Base-by-base conservation (phyloP, 1,140 invertebrate species). In the Drosophila asahinai region DNA sequence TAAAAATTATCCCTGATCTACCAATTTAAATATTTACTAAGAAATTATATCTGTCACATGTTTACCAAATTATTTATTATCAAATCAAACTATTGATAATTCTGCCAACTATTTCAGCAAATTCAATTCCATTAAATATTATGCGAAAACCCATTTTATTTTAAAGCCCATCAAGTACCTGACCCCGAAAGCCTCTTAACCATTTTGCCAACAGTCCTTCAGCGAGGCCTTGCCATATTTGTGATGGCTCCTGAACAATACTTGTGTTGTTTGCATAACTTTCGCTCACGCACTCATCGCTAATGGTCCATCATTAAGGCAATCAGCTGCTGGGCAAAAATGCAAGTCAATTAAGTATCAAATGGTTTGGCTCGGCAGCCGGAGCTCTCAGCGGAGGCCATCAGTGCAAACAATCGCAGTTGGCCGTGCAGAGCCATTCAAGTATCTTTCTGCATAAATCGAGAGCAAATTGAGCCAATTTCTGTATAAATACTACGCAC, bases 281-380 rank as follows among this genome's bases (percentile, higher is more conserved):
- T 52, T 45, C 27, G 52, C 25, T 80, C 77, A 84, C 77, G 67
- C 65, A 51, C 58, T 49, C 84, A 78, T 79, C 78, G 51, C 78
- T 76, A 81, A 65, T 79, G 48, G 65, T 38, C 48, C 77, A 81
- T 74, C 62, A 81, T 81, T 78, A 81, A 47, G 86, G 68, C 77
- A 79, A 81, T 70, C 67, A 57, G 74, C 48, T 68, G 63, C 42
- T 43, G 77, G 65, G 60, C 55, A 45, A 66, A 83, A 86, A 80
- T 86, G 81, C 81, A 89, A 89, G 86, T 89, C 86, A 89, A 89
- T 89, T 89, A 89, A 90, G 86, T 86, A 91, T 80, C 86, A 89
- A 89, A 91, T 80, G 81, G 81, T 74, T 81, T 27, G 75, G 55
- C 47, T 61, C 33, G 52, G 30, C 11, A 30, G 25, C 15, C 25